phyloP scores from a whole-genome alignment of 1,140 invertebrate genomes.

The Dendrolimus kikuchii region DNA sequence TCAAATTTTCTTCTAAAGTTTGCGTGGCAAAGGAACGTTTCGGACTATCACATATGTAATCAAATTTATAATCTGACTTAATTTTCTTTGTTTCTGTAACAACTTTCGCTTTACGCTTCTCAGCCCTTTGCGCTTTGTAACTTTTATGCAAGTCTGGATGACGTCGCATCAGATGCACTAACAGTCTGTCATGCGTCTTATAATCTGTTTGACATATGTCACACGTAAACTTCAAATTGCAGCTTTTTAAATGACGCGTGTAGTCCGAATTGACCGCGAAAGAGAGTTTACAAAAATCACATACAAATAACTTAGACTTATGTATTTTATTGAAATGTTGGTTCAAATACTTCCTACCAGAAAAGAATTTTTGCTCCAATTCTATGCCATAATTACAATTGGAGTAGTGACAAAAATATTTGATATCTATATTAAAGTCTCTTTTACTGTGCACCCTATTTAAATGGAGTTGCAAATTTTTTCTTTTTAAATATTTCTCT shows the following conservation, averaged over 20 bases:
- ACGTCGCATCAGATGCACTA: constrained; percentile 43
- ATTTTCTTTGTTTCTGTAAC: constrained; percentile 5
- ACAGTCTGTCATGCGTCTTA: constrained; percentile 31
- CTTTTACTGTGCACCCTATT: constrained; percentile 26
- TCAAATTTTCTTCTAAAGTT: constrained; percentile 39
- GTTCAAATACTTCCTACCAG: constrained; percentile 41
- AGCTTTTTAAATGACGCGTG: constrained; percentile 32
- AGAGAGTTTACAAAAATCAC: constrained; percentile 21
- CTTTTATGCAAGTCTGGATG: constrained; percentile 44
- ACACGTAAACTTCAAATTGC: constrained; percentile 33
- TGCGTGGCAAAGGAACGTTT: constrained; percentile 50
- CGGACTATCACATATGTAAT: constrained; percentile 40
- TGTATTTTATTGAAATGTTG: constrained; percentile 55
- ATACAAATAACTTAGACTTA: constrained; percentile 22
- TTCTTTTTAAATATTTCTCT: constrained; percentile 32
- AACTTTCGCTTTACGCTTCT: constrained; percentile 23
- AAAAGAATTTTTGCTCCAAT: constrained; percentile 33
- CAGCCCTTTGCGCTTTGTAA: constrained; percentile 35
- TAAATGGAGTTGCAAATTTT: constrained; percentile 32
- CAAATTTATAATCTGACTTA: constrained; percentile 6
- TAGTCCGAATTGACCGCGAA: constrained; percentile 24
- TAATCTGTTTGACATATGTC: constrained; percentile 34
- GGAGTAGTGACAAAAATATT: constrained; percentile 31
- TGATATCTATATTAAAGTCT: constrained; percentile 24
- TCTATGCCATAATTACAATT: constrained; percentile 29